Base-by-base conservation (phyloP, 1,140 invertebrate species). In the Araneus ventricosus region DNA sequence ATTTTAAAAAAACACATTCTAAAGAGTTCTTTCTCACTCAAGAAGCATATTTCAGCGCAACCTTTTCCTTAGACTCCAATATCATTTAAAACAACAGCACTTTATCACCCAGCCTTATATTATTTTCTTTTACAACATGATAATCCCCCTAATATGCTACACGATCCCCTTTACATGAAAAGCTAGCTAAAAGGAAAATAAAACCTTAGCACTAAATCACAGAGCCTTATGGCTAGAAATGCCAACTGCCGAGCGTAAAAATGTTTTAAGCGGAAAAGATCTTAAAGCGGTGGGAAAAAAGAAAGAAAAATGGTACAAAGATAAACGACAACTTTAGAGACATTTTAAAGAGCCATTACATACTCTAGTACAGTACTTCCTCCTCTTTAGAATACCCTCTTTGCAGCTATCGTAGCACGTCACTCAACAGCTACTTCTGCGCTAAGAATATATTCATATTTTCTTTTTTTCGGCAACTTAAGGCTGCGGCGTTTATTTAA, bases 311-410 rank as follows among this genome's bases (percentile, higher is more conserved):
- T 24, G 20, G 4, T 63, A 63, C 34, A 34, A 67, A 75, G 70
- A 75, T 75, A 75, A 75, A 75, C 70, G 70, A 75, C 34, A 75
- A 75, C 34, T 75, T 75, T 30, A 20, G 70, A 75, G 70, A 75
- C 70, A 75, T 37, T 75, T 75, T 75, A 75, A 75, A 34, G 70
- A 75, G 70, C 70, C 30, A 75, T 75, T 75, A 75, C 70, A 34
- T 75, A 30, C 67, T 75, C 8, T 24, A 75, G 67, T 30, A 75
- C 30, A 20, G 70, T 75, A 75, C 70, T 75, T 75, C 70, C 70
- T 20, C 70, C 14, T 22, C 6, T 75, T 75, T 22, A 37, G 70
- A 75, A 75, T 37, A 75, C 34, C 70, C 70, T 75, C 70, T 75
- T 7, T 37, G 70, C 70, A 17, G 70, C 30, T 75, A 75, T 34